Conservation (phyloP, 2,797 vertebrate species). For the Chloroceryle amazona region DNA sequence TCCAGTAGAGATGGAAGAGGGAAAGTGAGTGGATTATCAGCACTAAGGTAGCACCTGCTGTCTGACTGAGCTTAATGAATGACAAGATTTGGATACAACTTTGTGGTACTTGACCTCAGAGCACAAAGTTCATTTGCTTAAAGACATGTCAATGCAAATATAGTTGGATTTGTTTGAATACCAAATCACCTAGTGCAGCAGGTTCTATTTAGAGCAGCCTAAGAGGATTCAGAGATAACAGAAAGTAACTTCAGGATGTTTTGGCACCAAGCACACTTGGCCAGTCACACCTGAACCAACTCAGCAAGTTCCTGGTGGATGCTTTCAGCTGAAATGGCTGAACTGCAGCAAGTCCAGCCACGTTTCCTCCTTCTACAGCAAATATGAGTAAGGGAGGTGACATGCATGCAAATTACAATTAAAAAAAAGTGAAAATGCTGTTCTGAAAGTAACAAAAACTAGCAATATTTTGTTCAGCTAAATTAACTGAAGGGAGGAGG, state of each 20-base stretch:
- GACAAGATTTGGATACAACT: not conserved
- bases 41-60: conserved; percentile 30
- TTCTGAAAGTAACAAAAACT: not conserved
- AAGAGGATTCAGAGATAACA: not conserved
- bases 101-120: conserved; percentile 29
- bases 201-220: not conserved
- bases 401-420: not conserved
- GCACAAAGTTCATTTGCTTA: conserved; percentile 12
- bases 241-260: not conserved
- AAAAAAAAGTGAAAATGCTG: not conserved
- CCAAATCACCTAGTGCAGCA: not conserved
- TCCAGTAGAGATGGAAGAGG: not conserved
- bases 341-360: not conserved
- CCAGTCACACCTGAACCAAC: not conserved
- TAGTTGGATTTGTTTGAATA: conserved; percentile 1
- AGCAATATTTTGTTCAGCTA: not conserved
- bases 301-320: not conserved
- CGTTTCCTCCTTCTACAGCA: not conserved
- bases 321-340: not conserved
- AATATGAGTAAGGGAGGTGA: not conserved
- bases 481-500: not conserved
- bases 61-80: conserved; percentile 13
- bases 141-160: conserved; percentile 18
- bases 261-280: not conserved
- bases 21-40: conserved; percentile 29